phyloP scores from a whole-genome alignment of 2,888 invertebrate species.

The Polyommatus icarus region DNA sequence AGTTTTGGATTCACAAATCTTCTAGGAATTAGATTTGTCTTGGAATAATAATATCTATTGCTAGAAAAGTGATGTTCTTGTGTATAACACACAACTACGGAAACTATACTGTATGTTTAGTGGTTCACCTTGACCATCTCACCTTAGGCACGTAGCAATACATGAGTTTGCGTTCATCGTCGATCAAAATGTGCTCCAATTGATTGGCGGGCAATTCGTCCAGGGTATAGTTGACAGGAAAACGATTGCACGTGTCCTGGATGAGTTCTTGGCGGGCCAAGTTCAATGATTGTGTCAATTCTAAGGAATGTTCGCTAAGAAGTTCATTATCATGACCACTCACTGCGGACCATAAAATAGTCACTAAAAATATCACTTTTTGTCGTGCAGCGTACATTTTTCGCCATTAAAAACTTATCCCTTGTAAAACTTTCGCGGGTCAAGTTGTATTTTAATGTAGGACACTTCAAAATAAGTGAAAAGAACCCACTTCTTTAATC shows the following conservation, averaged over 20 bases:
- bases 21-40: background rate
- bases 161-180: conserved; percentile 89
- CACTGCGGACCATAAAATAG: conserved; percentile 56
- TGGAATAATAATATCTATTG: background rate
- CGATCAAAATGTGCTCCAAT: conserved; percentile 90
- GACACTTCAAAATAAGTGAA: conserved; percentile 47
- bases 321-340: conserved; percentile 53
- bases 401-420: conserved; percentile 52
- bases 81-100: conserved; percentile 32
- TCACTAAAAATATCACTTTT: conserved; percentile 55
- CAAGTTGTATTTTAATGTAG: conserved; percentile 58
- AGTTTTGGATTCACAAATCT: background rate
- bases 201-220: conserved; percentile 77
- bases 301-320: conserved; percentile 71
- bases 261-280: conserved; percentile 82
- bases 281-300: conserved; percentile 82
- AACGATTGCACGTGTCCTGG: conserved; percentile 81
- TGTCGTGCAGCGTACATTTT: conserved; percentile 57
- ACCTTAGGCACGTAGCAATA: conserved; percentile 98
- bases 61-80: background rate
- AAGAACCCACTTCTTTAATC: background rate
- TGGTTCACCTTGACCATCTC: conserved; percentile 62
- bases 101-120: conserved; percentile 37
- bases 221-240: conserved; percentile 65
- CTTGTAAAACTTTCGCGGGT: conserved; percentile 60